These are phyloP conservation scores for Charadrius vociferus DNA, from an alignment of 2,113 vertebrate species.

Conservation along the genomic window DNA sequence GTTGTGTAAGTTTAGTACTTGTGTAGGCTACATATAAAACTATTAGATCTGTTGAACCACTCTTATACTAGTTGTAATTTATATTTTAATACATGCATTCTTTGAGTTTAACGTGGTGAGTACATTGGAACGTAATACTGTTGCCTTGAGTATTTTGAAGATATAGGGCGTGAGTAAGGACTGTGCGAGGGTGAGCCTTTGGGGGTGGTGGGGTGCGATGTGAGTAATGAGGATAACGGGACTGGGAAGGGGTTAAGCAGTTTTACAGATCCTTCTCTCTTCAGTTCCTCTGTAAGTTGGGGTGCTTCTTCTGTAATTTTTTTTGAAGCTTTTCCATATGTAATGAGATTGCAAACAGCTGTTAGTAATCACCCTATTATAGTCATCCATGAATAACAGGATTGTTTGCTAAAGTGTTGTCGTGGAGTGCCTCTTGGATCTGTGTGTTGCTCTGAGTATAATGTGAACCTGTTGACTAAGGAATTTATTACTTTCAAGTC, in stretches of 20 bases:
- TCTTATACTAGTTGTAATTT: neutral
- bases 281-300: neutral
- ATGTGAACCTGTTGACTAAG: constrained; percentile 57
- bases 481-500: constrained; percentile 51
- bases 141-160: neutral
- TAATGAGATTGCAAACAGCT: constrained; percentile 55
- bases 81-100: neutral
- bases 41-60: neutral
- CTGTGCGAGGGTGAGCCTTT: neutral
- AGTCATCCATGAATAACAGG: constrained; percentile 63
- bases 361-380: constrained; percentile 55
- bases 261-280: neutral
- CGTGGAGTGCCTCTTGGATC: constrained; percentile 42
- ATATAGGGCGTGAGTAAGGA: neutral
- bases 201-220: neutral
- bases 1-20: neutral
- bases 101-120: neutral
- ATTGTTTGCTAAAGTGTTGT: constrained; percentile 60
- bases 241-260: neutral
- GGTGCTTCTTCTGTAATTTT: constrained; percentile 20
- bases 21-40: neutral
- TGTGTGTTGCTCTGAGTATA: constrained; percentile 6
- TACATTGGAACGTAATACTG: neutral
- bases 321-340: constrained; percentile 12
- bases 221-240: neutral